Evolutionary conservation across 2,797 vertebrate genomes (phyloP).

Genomic region (Crenuchus spilurus): DNA sequence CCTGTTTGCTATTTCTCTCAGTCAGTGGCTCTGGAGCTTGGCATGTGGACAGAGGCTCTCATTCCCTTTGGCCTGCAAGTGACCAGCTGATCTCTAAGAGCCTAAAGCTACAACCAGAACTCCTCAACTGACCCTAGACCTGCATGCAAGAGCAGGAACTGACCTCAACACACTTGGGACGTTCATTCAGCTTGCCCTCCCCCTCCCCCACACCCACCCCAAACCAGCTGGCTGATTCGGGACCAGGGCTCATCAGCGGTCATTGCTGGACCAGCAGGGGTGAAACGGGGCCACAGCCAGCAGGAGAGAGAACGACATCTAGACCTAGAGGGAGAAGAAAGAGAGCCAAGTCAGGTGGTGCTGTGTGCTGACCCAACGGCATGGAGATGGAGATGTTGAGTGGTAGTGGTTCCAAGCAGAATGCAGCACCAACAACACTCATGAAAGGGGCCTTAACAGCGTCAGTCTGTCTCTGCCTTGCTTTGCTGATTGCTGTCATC

Average conservation of each 20-base stretch:
- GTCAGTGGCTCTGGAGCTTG: slow-evolving; percentile 18
- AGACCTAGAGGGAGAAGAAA: neutral
- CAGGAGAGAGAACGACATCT: slow-evolving; percentile 1
- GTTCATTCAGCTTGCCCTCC: neutral
- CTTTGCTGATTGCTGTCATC: slow-evolving; percentile 73
- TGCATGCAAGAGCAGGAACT: neutral
- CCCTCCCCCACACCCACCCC: neutral
- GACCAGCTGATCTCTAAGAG: slow-evolving; percentile 15
- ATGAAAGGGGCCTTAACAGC: slow-evolving; percentile 81
- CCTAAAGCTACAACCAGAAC: neutral
- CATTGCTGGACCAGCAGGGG: slow-evolving; percentile 19
- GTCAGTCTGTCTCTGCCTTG: slow-evolving; percentile 75
- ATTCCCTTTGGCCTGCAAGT: slow-evolving; percentile 1
- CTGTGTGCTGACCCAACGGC: neutral
- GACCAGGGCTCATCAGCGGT: slow-evolving; percentile 11
- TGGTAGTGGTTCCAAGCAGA: slow-evolving; percentile 67
- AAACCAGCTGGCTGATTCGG: neutral
- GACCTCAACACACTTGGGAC: neutral
- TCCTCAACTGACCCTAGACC: slow-evolving; percentile 8
- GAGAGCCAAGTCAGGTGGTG: neutral
- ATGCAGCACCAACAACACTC: slow-evolving; percentile 65
- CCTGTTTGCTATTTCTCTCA: slow-evolving; percentile 17
- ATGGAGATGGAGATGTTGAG: slow-evolving; percentile 76
- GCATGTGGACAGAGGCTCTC: slow-evolving; percentile 31
- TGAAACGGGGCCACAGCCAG: slow-evolving; percentile 12